Conservation (phyloP, 2,888 invertebrate species). For the Drosophila algonquin region DNA sequence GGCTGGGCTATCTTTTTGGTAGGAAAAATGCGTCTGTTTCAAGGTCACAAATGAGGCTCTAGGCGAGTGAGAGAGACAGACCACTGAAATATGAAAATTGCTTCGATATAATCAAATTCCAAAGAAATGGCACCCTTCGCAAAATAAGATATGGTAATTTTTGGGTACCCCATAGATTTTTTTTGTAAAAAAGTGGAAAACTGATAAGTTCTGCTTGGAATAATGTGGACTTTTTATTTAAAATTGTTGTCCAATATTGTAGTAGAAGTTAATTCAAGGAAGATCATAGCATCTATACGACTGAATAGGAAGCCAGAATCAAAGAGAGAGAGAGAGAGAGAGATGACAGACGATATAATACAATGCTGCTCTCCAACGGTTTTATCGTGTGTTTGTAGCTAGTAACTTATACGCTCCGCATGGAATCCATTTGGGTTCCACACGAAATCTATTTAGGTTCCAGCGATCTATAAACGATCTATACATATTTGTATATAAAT, state of each 20-base stretch:
- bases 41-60: conserved; percentile 25
- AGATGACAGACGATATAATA: no score
- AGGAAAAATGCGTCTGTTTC: conserved; percentile 25
- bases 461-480: background rate
- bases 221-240: background rate
- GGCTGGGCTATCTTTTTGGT: conserved; percentile 10
- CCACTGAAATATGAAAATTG: conserved; percentile 41
- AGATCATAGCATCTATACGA: background rate
- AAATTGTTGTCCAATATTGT: background rate
- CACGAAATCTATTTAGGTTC: background rate
- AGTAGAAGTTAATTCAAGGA: background rate
- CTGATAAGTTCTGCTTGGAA: background rate
- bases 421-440: no score
- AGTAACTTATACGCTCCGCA: no score
- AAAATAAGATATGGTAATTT: conserved; percentile 39
- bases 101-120: conserved; percentile 31
- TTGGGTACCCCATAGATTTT: background rate
- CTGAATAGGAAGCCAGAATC: background rate
- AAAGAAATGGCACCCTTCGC: conserved; percentile 27
- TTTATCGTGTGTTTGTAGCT: no score
- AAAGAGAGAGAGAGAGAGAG: background rate
- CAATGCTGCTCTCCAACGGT: no score
- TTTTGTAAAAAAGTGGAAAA: background rate
- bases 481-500: no score
- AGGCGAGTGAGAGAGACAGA: background rate